Base-by-base conservation (phyloP, 1,140 invertebrate genomes). In the Cepaea nemoralis region DNA sequence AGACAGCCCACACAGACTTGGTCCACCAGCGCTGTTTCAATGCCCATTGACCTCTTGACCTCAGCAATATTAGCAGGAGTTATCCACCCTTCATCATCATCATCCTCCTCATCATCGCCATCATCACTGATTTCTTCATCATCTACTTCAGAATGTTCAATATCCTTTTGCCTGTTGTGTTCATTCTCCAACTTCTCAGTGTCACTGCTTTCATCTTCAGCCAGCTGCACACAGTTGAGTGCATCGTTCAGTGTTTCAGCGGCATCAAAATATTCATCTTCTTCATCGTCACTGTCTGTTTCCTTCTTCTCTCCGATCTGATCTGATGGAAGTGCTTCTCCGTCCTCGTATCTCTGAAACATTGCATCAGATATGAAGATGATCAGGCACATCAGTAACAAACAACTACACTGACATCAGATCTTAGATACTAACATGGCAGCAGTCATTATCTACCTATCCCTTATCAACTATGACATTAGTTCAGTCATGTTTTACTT, bases 11-110 rank as follows among this genome's bases (percentile, higher is more conserved):
- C 97, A 83, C 91, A 92, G 0, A 95, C 88, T 73, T 39, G 10
- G 70, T 42, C 55, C 74, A 93, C 82, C 93, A 90, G 50, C 93
- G 77, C 67, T 76, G 59, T 39, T 16, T 86, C 93, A n/a, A 92
- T 88, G 82, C 94, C 93, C 88, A 96, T 93, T 83, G 93, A 90
- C 78, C 95, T 94, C 88, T 95, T 96, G 24, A 95, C 93, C 86
- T 94, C 92, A 74, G 92, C 92, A 39, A 98, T 93, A 92, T 99
- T 99, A 69, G 91, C 91, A 86, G 97, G 95, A 81, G 97, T 99
- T 73, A 99, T 98, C 97, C 98, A 99, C 37, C 94, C 95, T 87
- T 94, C 92, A 85, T 95, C 95, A 87, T 94, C 94, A 74, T 90
- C 88, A 19, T 89, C 86, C 24, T 93, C 90, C n/a, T 91, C 88